phyloP scores from a whole-genome alignment of 2,113 vertebrate genomes.

The Chaetops frenatus region DNA sequence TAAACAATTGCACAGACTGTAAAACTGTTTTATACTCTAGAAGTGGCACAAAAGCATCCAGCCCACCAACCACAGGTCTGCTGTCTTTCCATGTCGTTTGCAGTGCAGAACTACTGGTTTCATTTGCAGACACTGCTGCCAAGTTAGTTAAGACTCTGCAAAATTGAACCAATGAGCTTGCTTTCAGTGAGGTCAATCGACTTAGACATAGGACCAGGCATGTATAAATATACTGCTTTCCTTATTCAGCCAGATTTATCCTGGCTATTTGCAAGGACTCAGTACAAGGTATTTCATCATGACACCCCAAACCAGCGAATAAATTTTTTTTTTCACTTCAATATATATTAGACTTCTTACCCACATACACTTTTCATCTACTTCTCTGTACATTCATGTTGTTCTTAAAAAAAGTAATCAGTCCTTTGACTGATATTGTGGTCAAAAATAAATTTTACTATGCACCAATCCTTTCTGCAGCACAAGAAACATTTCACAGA shows the following conservation, averaged over 20 bases:
- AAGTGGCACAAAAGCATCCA: not conserved
- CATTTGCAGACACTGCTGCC: not conserved
- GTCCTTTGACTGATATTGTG: not conserved
- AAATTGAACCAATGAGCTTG: not conserved
- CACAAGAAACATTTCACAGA: not conserved
- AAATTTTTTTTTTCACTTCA: not conserved
- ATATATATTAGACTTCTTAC: not conserved
- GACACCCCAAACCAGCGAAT: accelerated
- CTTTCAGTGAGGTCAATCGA: not conserved
- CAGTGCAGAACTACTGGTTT: not conserved
- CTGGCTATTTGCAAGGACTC: not conserved
- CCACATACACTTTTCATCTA: not conserved
- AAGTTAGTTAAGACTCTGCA: not conserved
- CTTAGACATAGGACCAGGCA: not conserved
- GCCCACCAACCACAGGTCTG: not conserved
- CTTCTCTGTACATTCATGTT: not conserved
- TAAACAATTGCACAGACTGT: not conserved
- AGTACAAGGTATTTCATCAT: not conserved
- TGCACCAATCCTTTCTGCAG: not conserved
- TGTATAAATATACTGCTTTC: not conserved
- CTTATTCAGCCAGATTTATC: not conserved
- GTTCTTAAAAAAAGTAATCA: not conserved
- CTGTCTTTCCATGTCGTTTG: accelerated
- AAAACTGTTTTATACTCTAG: not conserved
- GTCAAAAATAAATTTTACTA: not conserved